Percentiles rank a stretch among this genome's conserved stretches.
phyloP scores from a whole-genome alignment of 2,888 invertebrate species.

The Eupithecia tripunctaria region DNA sequence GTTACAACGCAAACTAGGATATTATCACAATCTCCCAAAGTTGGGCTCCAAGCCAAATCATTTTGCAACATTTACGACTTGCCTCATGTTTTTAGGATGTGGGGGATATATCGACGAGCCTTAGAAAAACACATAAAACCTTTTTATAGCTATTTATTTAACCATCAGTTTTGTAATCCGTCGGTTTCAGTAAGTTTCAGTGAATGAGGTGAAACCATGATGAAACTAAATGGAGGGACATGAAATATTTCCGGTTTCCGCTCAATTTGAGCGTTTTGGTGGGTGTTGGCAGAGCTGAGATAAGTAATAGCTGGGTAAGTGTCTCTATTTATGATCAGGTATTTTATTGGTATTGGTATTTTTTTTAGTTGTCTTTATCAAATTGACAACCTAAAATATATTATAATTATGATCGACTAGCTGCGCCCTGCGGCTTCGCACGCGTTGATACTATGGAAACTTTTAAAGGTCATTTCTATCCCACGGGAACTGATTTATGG shows the following conservation, averaged over 20 bases:
- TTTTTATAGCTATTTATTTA: constrained; percentile 41
- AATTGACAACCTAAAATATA: background rate
- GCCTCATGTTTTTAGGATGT: constrained; percentile 35
- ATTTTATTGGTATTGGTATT: too few relatives aligned
- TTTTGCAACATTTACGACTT: constrained; percentile 25
- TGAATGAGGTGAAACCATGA: constrained; percentile 60
- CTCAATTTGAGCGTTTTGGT: constrained; percentile 50
- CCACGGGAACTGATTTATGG: too few relatives aligned
- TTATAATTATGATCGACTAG: too few relatives aligned
- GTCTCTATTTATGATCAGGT: background rate
- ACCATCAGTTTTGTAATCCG: constrained; percentile 38
- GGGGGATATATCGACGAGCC: constrained; percentile 35
- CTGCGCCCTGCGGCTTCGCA: too few relatives aligned
- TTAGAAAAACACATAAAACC: constrained; percentile 37
- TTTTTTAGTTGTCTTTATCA: background rate
- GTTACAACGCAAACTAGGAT: constrained; percentile 1
- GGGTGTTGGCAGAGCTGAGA: constrained; percentile 25
- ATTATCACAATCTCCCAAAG: constrained; percentile 3
- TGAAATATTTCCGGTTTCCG: constrained; percentile 70
- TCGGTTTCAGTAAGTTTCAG: constrained; percentile 27
- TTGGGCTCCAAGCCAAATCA: constrained; percentile 7
- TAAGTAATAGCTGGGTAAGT: constrained; percentile 15
- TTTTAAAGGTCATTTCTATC: too few relatives aligned
- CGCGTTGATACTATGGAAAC: too few relatives aligned
- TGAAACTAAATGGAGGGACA: constrained; percentile 59